Conservation (phyloP, 2,113 vertebrate species). For the Mormyrus lacerda region DNA sequence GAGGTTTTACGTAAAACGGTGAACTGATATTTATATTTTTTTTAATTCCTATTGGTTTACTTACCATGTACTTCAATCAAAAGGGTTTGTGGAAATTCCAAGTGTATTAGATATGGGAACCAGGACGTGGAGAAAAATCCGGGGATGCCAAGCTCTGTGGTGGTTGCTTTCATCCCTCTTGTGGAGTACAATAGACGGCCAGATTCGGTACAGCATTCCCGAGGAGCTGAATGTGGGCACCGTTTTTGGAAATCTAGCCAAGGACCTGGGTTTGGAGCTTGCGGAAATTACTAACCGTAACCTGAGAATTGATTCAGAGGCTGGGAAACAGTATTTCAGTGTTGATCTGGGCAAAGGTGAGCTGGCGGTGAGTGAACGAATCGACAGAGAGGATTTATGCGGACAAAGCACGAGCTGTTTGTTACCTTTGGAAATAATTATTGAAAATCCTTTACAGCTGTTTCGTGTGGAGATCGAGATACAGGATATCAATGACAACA, state of each 20-base stretch:
- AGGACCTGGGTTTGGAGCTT: slow-evolving; percentile 39
- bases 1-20: background rate
- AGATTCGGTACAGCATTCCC: slow-evolving; percentile 40
- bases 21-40: background rate
- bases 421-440: slow-evolving; percentile 55
- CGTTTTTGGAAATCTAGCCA: slow-evolving; percentile 40
- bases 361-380: slow-evolving; percentile 21
- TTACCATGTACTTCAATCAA: slow-evolving; percentile 16
- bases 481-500: slow-evolving; percentile 68
- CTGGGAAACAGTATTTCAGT: slow-evolving; percentile 28
- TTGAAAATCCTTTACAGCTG: slow-evolving; percentile 61
- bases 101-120: slow-evolving; percentile 7
- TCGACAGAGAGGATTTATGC: slow-evolving; percentile 64
- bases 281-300: slow-evolving; percentile 36
- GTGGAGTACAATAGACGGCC: slow-evolving; percentile 38
- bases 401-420: slow-evolving; percentile 52
- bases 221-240: slow-evolving; percentile 40
- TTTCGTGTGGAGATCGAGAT: slow-evolving; percentile 58
- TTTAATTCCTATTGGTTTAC: background rate
- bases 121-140: slow-evolving; percentile 10
- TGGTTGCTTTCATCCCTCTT: slow-evolving; percentile 31
- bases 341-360: slow-evolving; percentile 39
- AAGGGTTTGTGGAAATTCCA: background rate
- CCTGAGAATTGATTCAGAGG: slow-evolving; percentile 38
- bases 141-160: slow-evolving; percentile 36